Evolutionary conservation across 2,797 vertebrate species (phyloP).

Genomic region (Scolopax bukidnonensis): DNA sequence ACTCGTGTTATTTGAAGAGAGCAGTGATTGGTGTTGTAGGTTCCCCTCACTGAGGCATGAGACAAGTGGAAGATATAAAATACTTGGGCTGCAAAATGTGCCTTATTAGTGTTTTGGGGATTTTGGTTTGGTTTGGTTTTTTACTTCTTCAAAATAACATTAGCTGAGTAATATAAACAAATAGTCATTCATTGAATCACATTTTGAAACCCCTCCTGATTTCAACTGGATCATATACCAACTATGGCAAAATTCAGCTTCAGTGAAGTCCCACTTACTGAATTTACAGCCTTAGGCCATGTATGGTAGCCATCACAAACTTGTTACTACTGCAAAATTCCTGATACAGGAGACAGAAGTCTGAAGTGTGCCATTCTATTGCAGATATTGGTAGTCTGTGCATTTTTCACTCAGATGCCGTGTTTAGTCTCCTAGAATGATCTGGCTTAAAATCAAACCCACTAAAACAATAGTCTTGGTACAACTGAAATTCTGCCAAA

Average conservation of each 20-base stretch:
- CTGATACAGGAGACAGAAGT: not conserved
- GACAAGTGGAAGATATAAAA: not conserved
- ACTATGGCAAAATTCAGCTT: not conserved
- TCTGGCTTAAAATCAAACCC: constrained; percentile 26
- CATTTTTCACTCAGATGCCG: not conserved
- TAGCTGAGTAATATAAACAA: fast-evolving
- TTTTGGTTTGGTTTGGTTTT: not conserved
- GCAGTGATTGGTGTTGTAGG: not conserved
- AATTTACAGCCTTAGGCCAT: not conserved
- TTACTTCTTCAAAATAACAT: not conserved
- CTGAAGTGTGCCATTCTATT: not conserved
- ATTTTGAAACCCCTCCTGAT: not conserved
- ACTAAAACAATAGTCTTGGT: constrained; percentile 1
- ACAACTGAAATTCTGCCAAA: constrained; percentile 3
- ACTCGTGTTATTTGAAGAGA: not conserved
- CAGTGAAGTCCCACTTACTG: not conserved
- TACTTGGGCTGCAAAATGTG: not conserved
- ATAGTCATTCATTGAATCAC: not conserved
- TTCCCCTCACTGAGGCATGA: not conserved
- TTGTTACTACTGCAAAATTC: not conserved
- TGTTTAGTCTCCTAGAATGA: not conserved
- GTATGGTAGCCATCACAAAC: not conserved
- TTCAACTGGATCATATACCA: not conserved
- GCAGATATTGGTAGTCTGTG: not conserved
- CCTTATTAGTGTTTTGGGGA: not conserved